Conservation (phyloP, 53 echinoderm and acorn worm species). For the Arbacia lixula region DNA sequence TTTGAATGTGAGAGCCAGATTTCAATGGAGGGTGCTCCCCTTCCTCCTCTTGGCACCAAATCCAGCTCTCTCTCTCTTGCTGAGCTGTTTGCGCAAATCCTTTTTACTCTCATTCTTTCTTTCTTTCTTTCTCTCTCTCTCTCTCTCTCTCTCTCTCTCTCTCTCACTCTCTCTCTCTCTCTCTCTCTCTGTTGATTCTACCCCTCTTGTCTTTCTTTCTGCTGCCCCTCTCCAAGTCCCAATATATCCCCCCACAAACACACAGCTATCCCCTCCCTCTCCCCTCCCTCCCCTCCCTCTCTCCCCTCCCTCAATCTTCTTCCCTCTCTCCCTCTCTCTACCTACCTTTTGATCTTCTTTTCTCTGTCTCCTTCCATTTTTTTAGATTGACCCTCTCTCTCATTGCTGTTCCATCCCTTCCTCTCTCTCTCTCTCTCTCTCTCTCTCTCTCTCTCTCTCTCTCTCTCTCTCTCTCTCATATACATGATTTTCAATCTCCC, state of each 20-base stretch:
- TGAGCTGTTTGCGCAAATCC: too few relatives aligned
- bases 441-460: neutral
- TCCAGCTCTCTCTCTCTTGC: too few relatives aligned
- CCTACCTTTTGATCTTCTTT: neutral
- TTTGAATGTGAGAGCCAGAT: too few relatives aligned
- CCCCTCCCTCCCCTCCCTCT: neutral
- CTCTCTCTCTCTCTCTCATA: neutral
- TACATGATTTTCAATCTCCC: too few relatives aligned
- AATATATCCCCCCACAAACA: too few relatives aligned
- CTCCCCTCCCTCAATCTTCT: neutral
- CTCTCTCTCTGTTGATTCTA: neutral
- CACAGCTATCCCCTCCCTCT: too few relatives aligned
- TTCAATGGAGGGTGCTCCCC: too few relatives aligned
- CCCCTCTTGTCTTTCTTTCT: neutral
- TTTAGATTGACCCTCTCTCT: neutral
- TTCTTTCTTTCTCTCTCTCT: neutral
- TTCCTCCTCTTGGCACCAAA: too few relatives aligned
- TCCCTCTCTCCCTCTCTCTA: neutral
- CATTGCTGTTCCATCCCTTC: neutral
- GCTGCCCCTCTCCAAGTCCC: neutral
- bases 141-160: neutral
- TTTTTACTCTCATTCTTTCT: too few relatives aligned
- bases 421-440: neutral
- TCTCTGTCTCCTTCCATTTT: neutral
- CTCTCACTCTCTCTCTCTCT: neutral